Evolutionary conservation across 1,140 invertebrate species (phyloP).

Genomic region (Cataglyphis hispanica): DNA sequence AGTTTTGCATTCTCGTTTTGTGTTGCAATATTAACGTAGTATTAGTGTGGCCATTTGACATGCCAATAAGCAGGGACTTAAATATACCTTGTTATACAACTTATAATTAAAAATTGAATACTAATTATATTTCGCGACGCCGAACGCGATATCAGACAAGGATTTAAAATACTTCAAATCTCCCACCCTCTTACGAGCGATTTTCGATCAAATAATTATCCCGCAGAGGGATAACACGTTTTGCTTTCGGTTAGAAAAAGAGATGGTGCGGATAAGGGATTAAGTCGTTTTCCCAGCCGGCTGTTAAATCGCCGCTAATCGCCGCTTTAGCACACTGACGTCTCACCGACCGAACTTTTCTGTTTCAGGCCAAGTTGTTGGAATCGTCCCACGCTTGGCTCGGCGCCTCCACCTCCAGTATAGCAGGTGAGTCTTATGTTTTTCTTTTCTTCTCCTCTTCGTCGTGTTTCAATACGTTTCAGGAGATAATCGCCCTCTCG

Average conservation of each 20-base stretch:
- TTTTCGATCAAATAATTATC: conserved; percentile 47
- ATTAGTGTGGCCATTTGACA: too few species aligned
- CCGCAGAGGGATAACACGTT: conserved; percentile 15
- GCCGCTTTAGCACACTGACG: conserved; percentile 43
- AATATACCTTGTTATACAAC: conserved; percentile 6
- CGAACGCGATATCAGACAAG: background rate
- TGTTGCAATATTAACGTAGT: too few species aligned
- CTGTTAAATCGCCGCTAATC: conserved; percentile 56
- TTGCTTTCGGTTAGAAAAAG: conserved; percentile 36
- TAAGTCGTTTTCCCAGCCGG: conserved; percentile 51
- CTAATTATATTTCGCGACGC: background rate
- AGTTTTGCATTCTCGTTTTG: too few species aligned
- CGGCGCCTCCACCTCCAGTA: conserved; percentile 93
- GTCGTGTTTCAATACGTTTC: conserved; percentile 65
- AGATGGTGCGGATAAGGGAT: conserved; percentile 49
- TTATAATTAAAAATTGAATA: background rate
- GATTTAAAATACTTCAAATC: conserved; percentile 20
- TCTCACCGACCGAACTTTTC: conserved; percentile 51
- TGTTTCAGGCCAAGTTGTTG: conserved; percentile 95
- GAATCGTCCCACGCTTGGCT: conserved; percentile 96
- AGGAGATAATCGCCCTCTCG: conserved; percentile 63
- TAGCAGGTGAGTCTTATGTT: conserved; percentile 92
- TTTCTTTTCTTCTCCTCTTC: conserved; percentile 57
- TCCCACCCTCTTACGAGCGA: background rate
- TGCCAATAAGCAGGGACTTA: background rate